phyloP scores from a whole-genome alignment of 2,888 invertebrate species.

The Eupithecia tripunctaria region DNA sequence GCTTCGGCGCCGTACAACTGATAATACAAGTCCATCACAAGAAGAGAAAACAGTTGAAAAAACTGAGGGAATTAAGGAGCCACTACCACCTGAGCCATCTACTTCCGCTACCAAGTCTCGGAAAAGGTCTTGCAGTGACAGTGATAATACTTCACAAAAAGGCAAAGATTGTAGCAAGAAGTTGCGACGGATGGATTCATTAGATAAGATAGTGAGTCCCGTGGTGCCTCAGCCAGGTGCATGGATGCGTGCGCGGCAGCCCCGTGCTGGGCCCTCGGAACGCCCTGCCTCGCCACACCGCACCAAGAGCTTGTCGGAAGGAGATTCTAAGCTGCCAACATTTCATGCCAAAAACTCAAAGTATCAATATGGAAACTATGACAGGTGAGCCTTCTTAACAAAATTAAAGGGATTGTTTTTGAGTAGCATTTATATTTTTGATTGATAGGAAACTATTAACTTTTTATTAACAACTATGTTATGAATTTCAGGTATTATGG shows the following conservation, averaged over 20 bases:
- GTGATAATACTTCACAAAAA: slow-evolving; percentile 83
- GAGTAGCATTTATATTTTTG: not conserved
- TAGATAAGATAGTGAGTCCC: slow-evolving; percentile 96
- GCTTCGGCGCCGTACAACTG: slow-evolving; percentile 77
- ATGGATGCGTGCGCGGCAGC: slow-evolving; percentile 87
- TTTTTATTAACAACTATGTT: not conserved
- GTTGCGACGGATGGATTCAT: slow-evolving; percentile 87
- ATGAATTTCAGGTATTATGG: slow-evolving; percentile 92
- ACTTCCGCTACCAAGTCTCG: slow-evolving; percentile 69
- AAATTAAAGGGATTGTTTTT: not conserved
- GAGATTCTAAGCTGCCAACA: slow-evolving; percentile 82
- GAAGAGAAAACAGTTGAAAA: slow-evolving; percentile 54
- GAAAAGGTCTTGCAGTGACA: slow-evolving; percentile 83
- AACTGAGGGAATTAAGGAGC: slow-evolving; percentile 70
- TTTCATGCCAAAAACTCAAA: slow-evolving; percentile 91
- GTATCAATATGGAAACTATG: slow-evolving; percentile 98
- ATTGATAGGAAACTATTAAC: not conserved
- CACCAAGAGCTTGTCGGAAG: slow-evolving; percentile 66
- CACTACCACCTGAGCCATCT: slow-evolving; percentile 70
- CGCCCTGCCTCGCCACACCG: slow-evolving; percentile 80
- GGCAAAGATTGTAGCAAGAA: slow-evolving; percentile 79
- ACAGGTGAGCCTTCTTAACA: slow-evolving; percentile 81
- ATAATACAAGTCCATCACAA: slow-evolving; percentile 70
- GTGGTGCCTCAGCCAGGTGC: slow-evolving; percentile 95
- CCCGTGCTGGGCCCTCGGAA: slow-evolving; percentile 69